Evolutionary conservation across 2,888 invertebrate species (phyloP).

Genomic region (Zhuqinia jingwanae): DNA sequence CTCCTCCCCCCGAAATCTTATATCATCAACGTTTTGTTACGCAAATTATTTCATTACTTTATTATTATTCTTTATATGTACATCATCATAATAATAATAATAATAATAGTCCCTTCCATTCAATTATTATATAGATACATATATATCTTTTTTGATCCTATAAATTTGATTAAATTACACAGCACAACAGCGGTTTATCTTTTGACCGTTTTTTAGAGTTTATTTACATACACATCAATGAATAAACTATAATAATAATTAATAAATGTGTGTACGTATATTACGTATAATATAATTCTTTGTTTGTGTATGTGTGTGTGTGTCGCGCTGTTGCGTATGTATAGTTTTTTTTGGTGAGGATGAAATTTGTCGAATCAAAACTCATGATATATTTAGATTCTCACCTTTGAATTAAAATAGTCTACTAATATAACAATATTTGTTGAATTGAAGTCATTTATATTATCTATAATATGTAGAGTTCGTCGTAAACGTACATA

Average conservation of each 20-base stretch:
- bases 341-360: neutral
- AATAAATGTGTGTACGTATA: neutral
- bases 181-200: neutral
- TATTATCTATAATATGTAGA: no score
- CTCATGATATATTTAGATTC: neutral
- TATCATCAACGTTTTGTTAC: slow-evolving; percentile 28
- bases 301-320: neutral
- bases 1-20: neutral
- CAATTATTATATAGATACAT: neutral
- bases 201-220: neutral
- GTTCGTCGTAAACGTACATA: no score
- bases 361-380: slow-evolving; percentile 10
- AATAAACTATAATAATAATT: neutral
- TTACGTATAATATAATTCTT: slow-evolving; percentile 8
- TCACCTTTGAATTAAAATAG: neutral
- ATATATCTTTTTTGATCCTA: slow-evolving; percentile 19
- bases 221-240: neutral
- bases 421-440: neutral
- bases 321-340: no score
- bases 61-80: neutral
- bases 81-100: neutral
- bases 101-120: slow-evolving; percentile 22
- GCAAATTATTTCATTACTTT: slow-evolving; percentile 13
- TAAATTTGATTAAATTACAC: slow-evolving; percentile 25
- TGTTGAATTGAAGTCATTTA: neutral